Evolutionary conservation across 2,797 vertebrate genomes (phyloP), one percentile per base, ranked within the genome.

Genomic region (Hirundo rustica): DNA sequence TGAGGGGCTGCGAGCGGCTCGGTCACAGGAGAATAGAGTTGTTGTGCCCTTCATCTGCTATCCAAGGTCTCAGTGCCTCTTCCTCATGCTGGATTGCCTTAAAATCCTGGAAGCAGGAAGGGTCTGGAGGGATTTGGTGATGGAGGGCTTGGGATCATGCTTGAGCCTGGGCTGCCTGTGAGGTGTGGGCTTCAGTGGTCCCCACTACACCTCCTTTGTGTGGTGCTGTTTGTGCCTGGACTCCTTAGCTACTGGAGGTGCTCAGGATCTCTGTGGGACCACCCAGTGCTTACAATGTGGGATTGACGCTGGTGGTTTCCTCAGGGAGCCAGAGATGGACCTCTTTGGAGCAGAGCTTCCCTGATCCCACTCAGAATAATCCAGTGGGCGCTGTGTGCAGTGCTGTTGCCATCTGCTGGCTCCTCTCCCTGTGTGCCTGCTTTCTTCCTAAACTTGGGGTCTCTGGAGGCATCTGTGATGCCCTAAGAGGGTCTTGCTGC

Each of bases 331-430:
- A 11, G 27, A 47, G n/a, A 3, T 3, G 25, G 36, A 38, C 15
- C 22, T 29, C 19, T 19, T 15, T 15, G 53, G 51, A 47, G 29
- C 30, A 17, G 10, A 15, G 29, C 12, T 81, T 67, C 22, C 48
- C 42, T 13, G 1, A 2, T 38, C 18, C 50, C 48, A 3, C 45
- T 45, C 3, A 4, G 40, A 74, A 5, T 36, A 5, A 8, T 11
- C n/a, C 5, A 4, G 5, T 5, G 45, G 18, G 2, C 13, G 0
- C 9, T 19, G 3, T 1, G 11, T 6, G 40, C 7, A 5, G 25
- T 85, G 85, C 79, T 95, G 76, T 96, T 96, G 95, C 94, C 94
- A 96, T 86, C 94, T 96, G 82, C 94, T 92, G 95, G 94, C 54
- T 80, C 27, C 11, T 71, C 30, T 21, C 4, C 1, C 27, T 21